Evolutionary conservation across 2,113 vertebrate genomes (phyloP), one percentile per base, ranked within the genome.

Genomic region (Edolisoma coerulescens): DNA sequence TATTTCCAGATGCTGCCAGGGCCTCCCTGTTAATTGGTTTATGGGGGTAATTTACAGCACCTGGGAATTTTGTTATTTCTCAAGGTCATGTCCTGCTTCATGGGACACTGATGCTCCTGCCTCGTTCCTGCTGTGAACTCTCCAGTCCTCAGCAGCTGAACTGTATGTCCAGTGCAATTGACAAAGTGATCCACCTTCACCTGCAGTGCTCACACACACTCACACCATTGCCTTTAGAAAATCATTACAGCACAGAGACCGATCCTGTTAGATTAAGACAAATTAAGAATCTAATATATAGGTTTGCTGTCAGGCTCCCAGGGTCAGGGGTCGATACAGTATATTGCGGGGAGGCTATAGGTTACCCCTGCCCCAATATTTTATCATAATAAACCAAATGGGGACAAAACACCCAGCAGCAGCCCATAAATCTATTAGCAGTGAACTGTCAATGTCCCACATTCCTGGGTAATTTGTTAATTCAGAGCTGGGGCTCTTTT

Each of bases 401-500:
- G 96, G 98, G 96, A 98, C 73, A 84, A 97, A 97, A 96, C 91
- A 96, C 86, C 95, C 95, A 98, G 97, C 96, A 97, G 97, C 95
- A 97, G 92, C 96, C 96, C 98, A 98, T 98, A 98, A 98, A 98
- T 98, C 97, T 98, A 97, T 98, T 98, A 97, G 94, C 96, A 86
- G 96, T 96, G 96, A 97, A 97, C 98, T 98, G 98, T 98, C 98
- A 98, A 94, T 97, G 97, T 98, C 96, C 97, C 97, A 89, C 96
- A 97, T 97, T 97, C 95, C 80, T 94, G 87, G 85, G 97, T 96
- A 98, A 98, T 98, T 98, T 98, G 97, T 98, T 98, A 98, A 98
- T 98, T 98, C 97, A 95, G 93, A 98, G 97, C 92, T 88, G 64
- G 95, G 94, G 90, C 97, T 97, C 92, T 97, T 97, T 98, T 97